phyloP scores from a whole-genome alignment of 2,888 invertebrate species.

The Dyspetes luteomarginatus region DNA sequence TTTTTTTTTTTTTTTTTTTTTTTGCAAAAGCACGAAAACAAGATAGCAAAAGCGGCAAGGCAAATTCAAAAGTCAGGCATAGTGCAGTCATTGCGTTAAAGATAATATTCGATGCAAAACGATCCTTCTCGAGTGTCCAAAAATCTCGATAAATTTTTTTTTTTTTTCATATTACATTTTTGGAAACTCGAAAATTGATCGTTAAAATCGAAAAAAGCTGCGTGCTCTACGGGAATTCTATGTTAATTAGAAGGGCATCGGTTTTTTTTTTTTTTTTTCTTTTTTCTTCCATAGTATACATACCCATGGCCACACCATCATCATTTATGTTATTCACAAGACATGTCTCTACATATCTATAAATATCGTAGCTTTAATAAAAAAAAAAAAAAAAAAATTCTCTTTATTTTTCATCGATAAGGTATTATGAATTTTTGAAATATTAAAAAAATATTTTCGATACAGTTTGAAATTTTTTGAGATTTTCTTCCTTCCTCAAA shows the following conservation, averaged over 20 bases:
- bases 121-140: background rate
- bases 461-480: constrained; percentile 80
- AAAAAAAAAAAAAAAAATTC: constrained; percentile 21
- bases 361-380: constrained; percentile 46
- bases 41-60: constrained; percentile 47
- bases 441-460: constrained; percentile 72
- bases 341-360: constrained; percentile 65
- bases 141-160: background rate
- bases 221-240: constrained; percentile 60
- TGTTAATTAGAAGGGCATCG: constrained; percentile 65
- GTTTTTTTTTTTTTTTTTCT: background rate
- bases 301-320: constrained; percentile 84
- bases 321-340: constrained; percentile 83
- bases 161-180: background rate
- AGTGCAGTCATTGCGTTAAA: constrained; percentile 47
- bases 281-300: constrained; percentile 75
- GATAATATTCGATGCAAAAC: constrained; percentile 20
- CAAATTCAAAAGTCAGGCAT: constrained; percentile 52
- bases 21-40: constrained; percentile 49
- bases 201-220: constrained; percentile 56
- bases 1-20: too few species aligned
- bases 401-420: constrained; percentile 15
- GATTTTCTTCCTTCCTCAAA: constrained; percentile 74
- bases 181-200: constrained; percentile 1
- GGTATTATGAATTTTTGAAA: background rate